Conservation (phyloP, 2,797 vertebrate species). For the Synaphobranchus kaupii region DNA sequence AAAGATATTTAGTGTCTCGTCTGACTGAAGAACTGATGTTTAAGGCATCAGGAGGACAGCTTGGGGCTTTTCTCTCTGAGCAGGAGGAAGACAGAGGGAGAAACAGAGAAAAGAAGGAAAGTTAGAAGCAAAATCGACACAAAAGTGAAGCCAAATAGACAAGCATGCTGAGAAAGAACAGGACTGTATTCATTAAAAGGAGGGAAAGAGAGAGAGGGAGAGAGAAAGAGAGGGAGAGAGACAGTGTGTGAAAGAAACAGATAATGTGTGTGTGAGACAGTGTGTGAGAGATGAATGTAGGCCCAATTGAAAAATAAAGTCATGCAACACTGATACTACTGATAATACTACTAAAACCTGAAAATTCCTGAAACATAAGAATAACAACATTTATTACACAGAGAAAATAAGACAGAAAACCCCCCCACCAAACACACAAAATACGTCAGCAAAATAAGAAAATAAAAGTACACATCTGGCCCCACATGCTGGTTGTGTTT, state of each 20-base stretch:
- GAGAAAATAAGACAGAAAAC: too few relatives aligned
- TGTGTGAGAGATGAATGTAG: too few relatives aligned
- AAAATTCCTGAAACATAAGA: too few relatives aligned
- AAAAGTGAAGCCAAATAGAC: background rate
- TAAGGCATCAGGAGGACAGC: background rate
- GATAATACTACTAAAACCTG: too few relatives aligned
- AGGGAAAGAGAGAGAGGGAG: background rate
- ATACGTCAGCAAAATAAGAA: too few relatives aligned
- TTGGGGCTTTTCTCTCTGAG: background rate
- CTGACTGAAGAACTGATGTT: background rate
- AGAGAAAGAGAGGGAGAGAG: too few relatives aligned
- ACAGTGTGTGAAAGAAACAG: too few relatives aligned
- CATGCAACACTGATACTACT: too few relatives aligned
- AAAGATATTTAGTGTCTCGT: background rate
- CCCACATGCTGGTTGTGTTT: background rate
- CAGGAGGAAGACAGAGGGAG: background rate
- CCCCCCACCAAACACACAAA: too few relatives aligned
- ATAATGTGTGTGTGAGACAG: background rate
- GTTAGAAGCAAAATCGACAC: background rate
- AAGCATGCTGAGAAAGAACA: background rate
- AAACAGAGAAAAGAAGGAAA: background rate
- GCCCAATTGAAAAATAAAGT: too few relatives aligned
- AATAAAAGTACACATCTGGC: too few relatives aligned
- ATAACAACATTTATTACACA: too few relatives aligned
- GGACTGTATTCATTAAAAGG: background rate